Conservation (phyloP, 1,140 invertebrate genomes). For the Listronotus oregonensis region DNA sequence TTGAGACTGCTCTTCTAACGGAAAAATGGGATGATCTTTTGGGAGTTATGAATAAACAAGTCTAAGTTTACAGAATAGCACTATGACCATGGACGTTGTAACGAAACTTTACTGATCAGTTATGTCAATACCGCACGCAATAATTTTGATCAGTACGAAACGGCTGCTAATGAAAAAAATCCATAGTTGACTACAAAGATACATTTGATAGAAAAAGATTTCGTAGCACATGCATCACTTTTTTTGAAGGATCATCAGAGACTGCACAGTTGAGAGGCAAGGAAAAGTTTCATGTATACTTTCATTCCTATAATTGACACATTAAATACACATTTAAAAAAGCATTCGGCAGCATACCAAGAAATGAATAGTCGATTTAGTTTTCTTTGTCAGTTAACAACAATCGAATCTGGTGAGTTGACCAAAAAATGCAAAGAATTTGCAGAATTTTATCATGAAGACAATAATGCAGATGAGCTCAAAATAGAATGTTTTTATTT, state of each 20-base stretch:
- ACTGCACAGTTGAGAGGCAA: slow-evolving; percentile 7
- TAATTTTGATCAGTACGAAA: too few species aligned
- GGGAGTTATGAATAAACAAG: not conserved
- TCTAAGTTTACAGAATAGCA: not conserved
- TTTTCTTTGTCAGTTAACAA: too few species aligned
- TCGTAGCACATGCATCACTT: too few species aligned
- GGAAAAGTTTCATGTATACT: slow-evolving; percentile 3
- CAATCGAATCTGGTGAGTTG: too few species aligned
- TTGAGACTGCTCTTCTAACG: not conserved
- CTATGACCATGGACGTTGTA: not conserved
- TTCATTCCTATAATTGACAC: slow-evolving; percentile 3
- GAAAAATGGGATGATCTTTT: slow-evolving; percentile 10
- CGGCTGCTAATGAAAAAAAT: too few species aligned
- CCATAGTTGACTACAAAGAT: too few species aligned
- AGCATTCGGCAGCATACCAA: not conserved
- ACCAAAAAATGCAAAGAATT: too few species aligned
- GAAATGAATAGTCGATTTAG: too few species aligned
- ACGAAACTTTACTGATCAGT: not conserved
- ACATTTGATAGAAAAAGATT: not conserved
- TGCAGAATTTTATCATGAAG: too few species aligned
- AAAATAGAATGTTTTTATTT: too few species aligned
- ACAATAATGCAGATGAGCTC: too few species aligned
- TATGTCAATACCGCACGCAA: too few species aligned
- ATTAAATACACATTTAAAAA: not conserved
- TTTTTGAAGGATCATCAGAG: slow-evolving; percentile 13